phyloP scores from a whole-genome alignment of 2,113 vertebrate species.

The Lethenteron reissneri region DNA sequence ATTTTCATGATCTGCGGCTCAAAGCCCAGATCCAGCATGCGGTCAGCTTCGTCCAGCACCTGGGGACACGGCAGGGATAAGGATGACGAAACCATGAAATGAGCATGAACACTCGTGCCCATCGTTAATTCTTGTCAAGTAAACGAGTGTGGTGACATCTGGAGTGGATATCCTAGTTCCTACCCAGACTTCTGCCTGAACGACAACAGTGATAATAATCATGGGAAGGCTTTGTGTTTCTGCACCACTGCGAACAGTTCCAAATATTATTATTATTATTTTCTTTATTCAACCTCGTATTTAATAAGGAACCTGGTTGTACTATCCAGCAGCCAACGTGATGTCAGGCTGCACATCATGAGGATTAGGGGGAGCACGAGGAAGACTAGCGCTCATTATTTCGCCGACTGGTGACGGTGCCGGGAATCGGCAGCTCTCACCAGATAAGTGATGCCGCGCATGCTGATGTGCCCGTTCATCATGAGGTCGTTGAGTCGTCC shows the following conservation, averaged over 20 bases:
- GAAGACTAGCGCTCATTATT: too few relatives aligned
- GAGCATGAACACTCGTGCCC: too few relatives aligned
- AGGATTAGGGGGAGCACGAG: too few relatives aligned
- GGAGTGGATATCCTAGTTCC: background rate
- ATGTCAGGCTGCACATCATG: too few relatives aligned
- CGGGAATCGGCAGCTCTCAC: conserved; percentile 22
- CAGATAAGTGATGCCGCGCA: conserved; percentile 64
- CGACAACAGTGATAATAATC: too few relatives aligned
- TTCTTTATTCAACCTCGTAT: too few relatives aligned
- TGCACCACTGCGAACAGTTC: too few relatives aligned
- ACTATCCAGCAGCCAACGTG: too few relatives aligned
- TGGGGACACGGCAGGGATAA: conserved; percentile 15
- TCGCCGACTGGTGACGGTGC: too few relatives aligned
- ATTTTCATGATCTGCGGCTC: conserved; percentile 97
- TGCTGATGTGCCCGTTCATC: conserved; percentile 61
- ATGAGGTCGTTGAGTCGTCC: conserved; percentile 74
- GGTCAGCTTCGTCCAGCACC: conserved; percentile 91
- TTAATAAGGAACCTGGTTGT: too few relatives aligned
- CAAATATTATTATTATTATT: too few relatives aligned
- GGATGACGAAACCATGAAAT: background rate
- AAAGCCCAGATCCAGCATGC: conserved; percentile 95
- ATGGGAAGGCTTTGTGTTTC: too few relatives aligned
- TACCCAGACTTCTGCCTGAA: background rate
- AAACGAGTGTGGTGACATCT: background rate
- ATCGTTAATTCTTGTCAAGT: background rate